phyloP scores from a whole-genome alignment of 2,797 vertebrate species.

The Potorous gilbertii region DNA sequence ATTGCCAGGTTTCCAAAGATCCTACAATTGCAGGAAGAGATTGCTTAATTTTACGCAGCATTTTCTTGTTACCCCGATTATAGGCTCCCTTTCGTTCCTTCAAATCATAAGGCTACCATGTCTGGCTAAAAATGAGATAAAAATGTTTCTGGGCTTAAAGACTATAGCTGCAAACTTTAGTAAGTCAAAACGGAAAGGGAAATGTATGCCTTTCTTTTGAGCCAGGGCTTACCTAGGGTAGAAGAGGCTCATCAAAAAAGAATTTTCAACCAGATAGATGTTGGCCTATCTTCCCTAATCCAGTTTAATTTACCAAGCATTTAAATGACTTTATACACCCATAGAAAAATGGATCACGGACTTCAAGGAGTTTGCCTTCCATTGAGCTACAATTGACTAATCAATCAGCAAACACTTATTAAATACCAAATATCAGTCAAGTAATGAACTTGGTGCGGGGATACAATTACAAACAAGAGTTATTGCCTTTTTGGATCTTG shows the following conservation, averaged over 20 bases:
- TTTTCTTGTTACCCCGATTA: neutral
- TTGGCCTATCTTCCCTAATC: neutral
- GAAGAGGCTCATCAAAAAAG: neutral
- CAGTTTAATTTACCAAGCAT: neutral
- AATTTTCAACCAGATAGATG: neutral
- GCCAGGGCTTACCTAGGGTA: neutral
- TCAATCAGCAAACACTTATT: neutral
- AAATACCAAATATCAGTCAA: neutral
- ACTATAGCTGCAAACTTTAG: neutral
- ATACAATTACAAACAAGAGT: neutral
- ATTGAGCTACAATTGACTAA: neutral
- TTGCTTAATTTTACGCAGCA: slow-evolving; percentile 62
- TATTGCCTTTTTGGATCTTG: neutral
- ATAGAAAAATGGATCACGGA: neutral
- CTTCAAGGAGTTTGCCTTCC: neutral
- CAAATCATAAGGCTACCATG: too few species aligned
- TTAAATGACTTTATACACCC: neutral
- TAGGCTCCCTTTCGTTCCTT: neutral
- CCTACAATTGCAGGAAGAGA: slow-evolving; percentile 51
- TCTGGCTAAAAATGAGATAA: neutral
- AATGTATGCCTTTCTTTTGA: neutral
- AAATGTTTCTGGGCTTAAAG: neutral
- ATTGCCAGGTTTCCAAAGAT: slow-evolving; percentile 41
- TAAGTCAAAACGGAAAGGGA: neutral
- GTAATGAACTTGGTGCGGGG: neutral